Evolutionary conservation across 1,140 invertebrate species (phyloP).

Genomic region (Episyrphus balteatus): DNA sequence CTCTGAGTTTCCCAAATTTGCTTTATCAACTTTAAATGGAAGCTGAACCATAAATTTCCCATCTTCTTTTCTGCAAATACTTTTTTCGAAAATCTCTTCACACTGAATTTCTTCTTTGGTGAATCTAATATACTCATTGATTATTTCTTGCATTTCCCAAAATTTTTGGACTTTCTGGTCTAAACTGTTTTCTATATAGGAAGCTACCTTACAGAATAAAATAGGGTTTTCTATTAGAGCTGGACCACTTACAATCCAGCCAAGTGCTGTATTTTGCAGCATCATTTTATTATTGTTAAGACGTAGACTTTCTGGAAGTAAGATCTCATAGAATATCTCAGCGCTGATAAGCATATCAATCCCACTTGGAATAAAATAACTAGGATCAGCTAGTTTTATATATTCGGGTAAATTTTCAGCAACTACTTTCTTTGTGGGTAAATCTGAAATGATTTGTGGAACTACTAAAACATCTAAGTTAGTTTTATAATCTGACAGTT

Average conservation of each 20-base stretch:
- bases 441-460: not conserved
- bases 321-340: slow-evolving; percentile 11
- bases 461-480: slow-evolving; percentile 1
- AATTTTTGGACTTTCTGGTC: slow-evolving; percentile 11
- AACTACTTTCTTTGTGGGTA: not conserved
- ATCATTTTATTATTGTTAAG: not conserved
- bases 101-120: slow-evolving; percentile 9
- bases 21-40: slow-evolving; percentile 9
- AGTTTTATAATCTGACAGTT: not conserved
- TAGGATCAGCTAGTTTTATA: slow-evolving; percentile 17
- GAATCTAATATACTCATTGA: not conserved
- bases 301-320: slow-evolving; percentile 11
- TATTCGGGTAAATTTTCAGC: slow-evolving; percentile 3
- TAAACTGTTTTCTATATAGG: not conserved
- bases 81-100: slow-evolving; percentile 4
- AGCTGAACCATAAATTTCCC: slow-evolving; percentile 11
- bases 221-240: not conserved
- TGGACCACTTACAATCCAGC: slow-evolving; percentile 10
- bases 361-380: slow-evolving; percentile 14
- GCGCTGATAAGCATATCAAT: slow-evolving; percentile 19
- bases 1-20: slow-evolving; percentile 22
- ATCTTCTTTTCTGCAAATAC: no score
- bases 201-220: not conserved
- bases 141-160: slow-evolving; percentile 18
- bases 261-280: slow-evolving; percentile 9